A percentile compares a stretch with the other conserved stretches of the same genome.
phyloP scores from a whole-genome alignment of 2,888 invertebrate species.

The Litoditis marina region DNA sequence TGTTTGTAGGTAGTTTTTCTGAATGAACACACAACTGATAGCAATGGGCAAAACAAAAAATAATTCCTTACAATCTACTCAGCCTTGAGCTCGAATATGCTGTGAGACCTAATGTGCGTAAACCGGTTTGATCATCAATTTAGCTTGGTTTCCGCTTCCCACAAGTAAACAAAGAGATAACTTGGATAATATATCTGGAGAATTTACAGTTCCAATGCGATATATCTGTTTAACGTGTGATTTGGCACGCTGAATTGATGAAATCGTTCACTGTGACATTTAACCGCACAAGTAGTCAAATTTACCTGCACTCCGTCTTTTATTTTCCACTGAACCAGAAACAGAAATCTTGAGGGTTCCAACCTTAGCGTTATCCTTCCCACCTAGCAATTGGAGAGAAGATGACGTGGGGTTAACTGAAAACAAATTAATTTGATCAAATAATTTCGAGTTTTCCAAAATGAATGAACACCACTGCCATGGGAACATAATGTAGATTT shows the following conservation, averaged over 20 bases:
- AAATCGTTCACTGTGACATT: too few relatives aligned
- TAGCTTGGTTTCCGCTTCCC: slow-evolving; percentile 4
- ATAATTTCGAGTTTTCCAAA: slow-evolving; percentile 40
- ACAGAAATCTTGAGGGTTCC: slow-evolving; percentile 19
- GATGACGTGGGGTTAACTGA: slow-evolving; percentile 45
- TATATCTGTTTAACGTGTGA: slow-evolving; percentile 36
- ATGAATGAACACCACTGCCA: not conserved
- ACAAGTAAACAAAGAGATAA: not conserved
- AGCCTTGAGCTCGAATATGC: too few relatives aligned
- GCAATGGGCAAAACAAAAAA: too few relatives aligned
- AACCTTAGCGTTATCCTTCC: slow-evolving; percentile 41
- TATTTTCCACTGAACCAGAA: slow-evolving; percentile 23
- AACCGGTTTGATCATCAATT: too few relatives aligned
- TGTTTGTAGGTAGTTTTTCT: too few relatives aligned
- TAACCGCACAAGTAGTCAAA: too few relatives aligned
- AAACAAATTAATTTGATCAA: slow-evolving; percentile 10
- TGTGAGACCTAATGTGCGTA: too few relatives aligned
- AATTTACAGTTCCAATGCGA: slow-evolving; percentile 33
- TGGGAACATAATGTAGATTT: too few relatives aligned
- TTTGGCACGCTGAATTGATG: too few relatives aligned
- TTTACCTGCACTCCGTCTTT: slow-evolving; percentile 24
- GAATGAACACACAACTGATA: too few relatives aligned
- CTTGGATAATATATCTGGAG: not conserved
- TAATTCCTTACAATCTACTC: too few relatives aligned
- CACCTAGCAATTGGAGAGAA: slow-evolving; percentile 42